These are phyloP conservation scores for Actinia tenebrosa DNA, from an alignment of 64 coral and sea anemone genomes.

Conservation along the genomic window DNA sequence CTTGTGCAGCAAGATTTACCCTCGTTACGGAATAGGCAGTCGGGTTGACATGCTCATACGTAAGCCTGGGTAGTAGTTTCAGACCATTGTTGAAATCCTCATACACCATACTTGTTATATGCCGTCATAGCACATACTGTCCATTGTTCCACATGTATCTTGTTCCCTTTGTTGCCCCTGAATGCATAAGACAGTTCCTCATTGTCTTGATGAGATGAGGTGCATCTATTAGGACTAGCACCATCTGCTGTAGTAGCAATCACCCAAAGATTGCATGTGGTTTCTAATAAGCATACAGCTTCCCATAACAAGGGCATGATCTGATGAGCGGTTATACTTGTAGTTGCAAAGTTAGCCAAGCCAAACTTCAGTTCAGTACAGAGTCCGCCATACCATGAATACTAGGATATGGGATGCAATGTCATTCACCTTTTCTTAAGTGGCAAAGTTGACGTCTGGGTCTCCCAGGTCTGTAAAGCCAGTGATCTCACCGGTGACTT, in stretches of 20 bases:
- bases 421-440: slow-evolving; percentile 12
- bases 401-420: slow-evolving; percentile 36
- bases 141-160: slow-evolving; percentile 33
- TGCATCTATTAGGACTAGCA: slow-evolving; percentile 37
- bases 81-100: slow-evolving; percentile 29
- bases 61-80: slow-evolving; percentile 36
- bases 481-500: slow-evolving; percentile 21
- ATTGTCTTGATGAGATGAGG: slow-evolving; percentile 32
- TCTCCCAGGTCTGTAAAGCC: slow-evolving; percentile 36
- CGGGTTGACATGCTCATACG: slow-evolving; percentile 41
- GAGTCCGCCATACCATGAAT: slow-evolving; percentile 22
- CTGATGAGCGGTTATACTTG: slow-evolving; percentile 31
- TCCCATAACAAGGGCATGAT: slow-evolving; percentile 45
- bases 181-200: slow-evolving; percentile 33
- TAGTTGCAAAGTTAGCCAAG: slow-evolving; percentile 37
- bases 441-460: slow-evolving; percentile 32
- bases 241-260: slow-evolving; percentile 34
- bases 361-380: slow-evolving; percentile 45
- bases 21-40: slow-evolving; percentile 29
- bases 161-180: slow-evolving; percentile 23
- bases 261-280: slow-evolving; percentile 43
- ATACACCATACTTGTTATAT: slow-evolving; percentile 18
- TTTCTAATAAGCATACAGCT: slow-evolving; percentile 38
- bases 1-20: slow-evolving; percentile 39
- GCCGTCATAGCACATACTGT: slow-evolving; percentile 29